A percentile compares a stretch with the other conserved stretches of the same genome.
These are phyloP conservation scores for Chitala chitala DNA, from an alignment of 2,113 vertebrate genomes.

Conservation along the genomic window DNA sequence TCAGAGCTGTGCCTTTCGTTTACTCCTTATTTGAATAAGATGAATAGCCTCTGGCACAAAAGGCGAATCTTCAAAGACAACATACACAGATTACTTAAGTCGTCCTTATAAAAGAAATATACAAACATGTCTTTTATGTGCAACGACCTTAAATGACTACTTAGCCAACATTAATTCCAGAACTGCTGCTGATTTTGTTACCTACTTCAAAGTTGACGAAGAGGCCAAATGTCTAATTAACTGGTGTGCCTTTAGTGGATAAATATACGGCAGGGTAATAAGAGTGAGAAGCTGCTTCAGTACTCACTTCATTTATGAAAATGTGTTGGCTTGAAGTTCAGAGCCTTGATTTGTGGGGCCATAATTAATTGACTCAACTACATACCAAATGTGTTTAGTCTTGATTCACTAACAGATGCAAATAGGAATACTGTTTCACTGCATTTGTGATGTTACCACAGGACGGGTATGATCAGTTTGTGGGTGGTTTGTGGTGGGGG, in stretches of 20 bases:
- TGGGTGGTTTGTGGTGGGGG: no score
- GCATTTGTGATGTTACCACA: background rate
- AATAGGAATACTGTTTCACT: background rate
- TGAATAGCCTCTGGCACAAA: background rate
- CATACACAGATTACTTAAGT: constrained; percentile 9
- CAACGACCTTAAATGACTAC: constrained; percentile 39
- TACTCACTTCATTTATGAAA: background rate
- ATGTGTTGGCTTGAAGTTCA: background rate
- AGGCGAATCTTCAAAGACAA: background rate
- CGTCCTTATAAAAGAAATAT: background rate
- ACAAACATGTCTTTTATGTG: constrained; percentile 17
- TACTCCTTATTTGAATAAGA: background rate
- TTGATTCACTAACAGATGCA: background rate
- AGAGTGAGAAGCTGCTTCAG: background rate
- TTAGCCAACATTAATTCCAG: constrained; percentile 35
- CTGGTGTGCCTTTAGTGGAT: constrained; percentile 26
- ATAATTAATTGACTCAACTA: background rate
- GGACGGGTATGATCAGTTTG: no score
- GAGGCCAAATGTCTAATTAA: constrained; percentile 50
- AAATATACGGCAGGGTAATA: constrained; percentile 25
- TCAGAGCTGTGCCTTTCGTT: background rate
- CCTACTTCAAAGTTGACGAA: constrained; percentile 42
- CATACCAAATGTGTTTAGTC: background rate
- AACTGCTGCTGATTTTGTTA: constrained; percentile 40
- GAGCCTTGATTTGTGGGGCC: no score